Conservation (phyloP, 2,888 invertebrate species). For the Globia sparganii region DNA sequence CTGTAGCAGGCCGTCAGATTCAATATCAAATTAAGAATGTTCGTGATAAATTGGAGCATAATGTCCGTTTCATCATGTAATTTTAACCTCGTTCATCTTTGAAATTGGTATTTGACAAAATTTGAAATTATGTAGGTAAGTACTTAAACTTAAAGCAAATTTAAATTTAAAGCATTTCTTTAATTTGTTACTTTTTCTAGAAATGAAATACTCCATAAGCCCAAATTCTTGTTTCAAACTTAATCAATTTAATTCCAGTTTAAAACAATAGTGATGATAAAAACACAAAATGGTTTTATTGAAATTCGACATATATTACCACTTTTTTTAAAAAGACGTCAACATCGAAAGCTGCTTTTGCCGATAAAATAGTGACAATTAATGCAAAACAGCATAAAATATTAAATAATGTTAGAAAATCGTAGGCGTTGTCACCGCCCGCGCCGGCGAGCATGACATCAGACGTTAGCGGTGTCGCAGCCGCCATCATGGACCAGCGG, state of each 20-base stretch:
- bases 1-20: conserved; percentile 65
- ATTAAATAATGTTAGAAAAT: conserved; percentile 54
- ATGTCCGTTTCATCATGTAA: conserved; percentile 66
- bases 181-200: background rate
- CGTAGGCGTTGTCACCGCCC: conserved; percentile 70
- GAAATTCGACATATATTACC: background rate
- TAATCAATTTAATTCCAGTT: background rate
- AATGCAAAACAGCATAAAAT: conserved; percentile 61
- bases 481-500: conserved; percentile 57
- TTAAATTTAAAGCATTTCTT: background rate
- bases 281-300: background rate
- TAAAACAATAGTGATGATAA: conserved; percentile 18
- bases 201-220: background rate
- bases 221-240: background rate
- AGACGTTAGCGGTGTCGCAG: conserved; percentile 75
- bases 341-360: conserved; percentile 22
- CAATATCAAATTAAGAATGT: conserved; percentile 50
- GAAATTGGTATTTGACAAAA: conserved; percentile 36
- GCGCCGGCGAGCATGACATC: conserved; percentile 80
- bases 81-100: conserved; percentile 61
- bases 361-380: conserved; percentile 45
- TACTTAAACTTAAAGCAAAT: background rate
- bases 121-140: conserved; percentile 13
- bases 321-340: conserved; percentile 22
- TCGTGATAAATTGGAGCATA: conserved; percentile 69